Base-by-base conservation (phyloP, 37 sponge, comb jelly and placozoan genomes). In the Agelas oroides region DNA sequence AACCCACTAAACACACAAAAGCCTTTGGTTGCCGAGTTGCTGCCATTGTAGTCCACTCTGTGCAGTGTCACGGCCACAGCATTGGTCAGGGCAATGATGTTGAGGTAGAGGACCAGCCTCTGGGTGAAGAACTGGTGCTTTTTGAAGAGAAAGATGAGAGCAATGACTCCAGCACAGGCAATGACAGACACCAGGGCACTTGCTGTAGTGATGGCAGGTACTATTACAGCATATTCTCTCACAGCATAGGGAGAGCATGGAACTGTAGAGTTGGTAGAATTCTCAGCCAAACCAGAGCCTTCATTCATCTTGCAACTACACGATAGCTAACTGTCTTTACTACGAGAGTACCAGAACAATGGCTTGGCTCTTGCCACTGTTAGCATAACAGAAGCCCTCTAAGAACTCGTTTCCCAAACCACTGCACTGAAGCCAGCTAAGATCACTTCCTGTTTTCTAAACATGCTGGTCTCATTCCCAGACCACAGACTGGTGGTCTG, bases 61-160 rank as follows among this genome's bases (percentile, higher is more conserved):
- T 66, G 81, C 38, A 83, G 20, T 36, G 77, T 75, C 35, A 41
- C 36, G 2, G 84, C 70, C 17, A 92, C 34, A 14, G 85, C 53
- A 16, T 83, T 61, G 2, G 86, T 19, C 1, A 89, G 41, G 5
- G 85, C 81, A 2, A 92, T 58, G 0, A 92, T 73, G n/a, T 73
- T 52, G 19, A 89, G 83, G 70, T 95, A 92, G 1, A 95, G 73
- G 32, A 95, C 79, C 25, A 95, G 88, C 19, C 96, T 73, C 76
- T 95, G 96, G 1, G 31, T 32, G 84, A 89, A 89, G 71, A 92
- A 69, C 38, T 54, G 27, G 78, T 88, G 89, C 60, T 95, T 95
- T 81, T 88, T 91, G 90, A 92, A 89, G 52, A 92, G 80, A 18
- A 87, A n/a, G 36, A 92, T 72, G 62, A 92, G 25, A 37, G 76